These are phyloP conservation scores for Yoshiicerus persimilis DNA, from an alignment of 1,140 invertebrate species.

Conservation along the genomic window DNA sequence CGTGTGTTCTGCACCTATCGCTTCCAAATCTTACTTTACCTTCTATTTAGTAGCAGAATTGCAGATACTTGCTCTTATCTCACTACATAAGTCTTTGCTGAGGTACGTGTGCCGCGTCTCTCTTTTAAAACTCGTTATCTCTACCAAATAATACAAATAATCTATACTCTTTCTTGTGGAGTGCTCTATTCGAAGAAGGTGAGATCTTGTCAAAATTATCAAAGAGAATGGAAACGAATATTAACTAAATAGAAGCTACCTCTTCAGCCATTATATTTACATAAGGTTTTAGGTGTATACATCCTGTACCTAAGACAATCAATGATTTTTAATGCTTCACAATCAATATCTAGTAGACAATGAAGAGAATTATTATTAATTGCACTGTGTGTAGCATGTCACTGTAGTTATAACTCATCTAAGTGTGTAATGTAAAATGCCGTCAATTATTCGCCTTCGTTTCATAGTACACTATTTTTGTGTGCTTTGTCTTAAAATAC, in stretches of 20 bases:
- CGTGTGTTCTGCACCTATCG: not conserved
- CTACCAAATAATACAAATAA: not conserved
- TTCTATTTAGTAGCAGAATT: not conserved
- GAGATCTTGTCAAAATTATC: conserved; percentile 11
- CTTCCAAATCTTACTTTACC: not conserved
- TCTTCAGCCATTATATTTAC: not conserved
- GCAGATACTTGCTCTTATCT: not conserved
- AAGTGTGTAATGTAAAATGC: too few relatives aligned
- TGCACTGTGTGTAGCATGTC: too few relatives aligned
- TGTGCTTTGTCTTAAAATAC: too few relatives aligned
- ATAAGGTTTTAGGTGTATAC: too few relatives aligned
- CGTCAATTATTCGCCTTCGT: too few relatives aligned
- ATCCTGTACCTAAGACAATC: too few relatives aligned
- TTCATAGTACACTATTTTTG: too few relatives aligned
- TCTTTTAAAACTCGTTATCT: not conserved
- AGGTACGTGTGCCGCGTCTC: not conserved
- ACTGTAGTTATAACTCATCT: too few relatives aligned
- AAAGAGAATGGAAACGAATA: not conserved
- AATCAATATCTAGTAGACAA: too few relatives aligned
- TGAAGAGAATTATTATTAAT: too few relatives aligned
- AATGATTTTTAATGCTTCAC: too few relatives aligned
- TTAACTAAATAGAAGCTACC: not conserved
- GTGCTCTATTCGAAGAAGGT: not conserved
- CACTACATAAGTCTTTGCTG: too few relatives aligned
- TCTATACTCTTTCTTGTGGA: not conserved